Percentiles rank a stretch among this genome's conserved stretches.
These are phyloP conservation scores for Sebastes wilsoni DNA, from an alignment of 2,797 vertebrate species.

Conservation along the genomic window DNA sequence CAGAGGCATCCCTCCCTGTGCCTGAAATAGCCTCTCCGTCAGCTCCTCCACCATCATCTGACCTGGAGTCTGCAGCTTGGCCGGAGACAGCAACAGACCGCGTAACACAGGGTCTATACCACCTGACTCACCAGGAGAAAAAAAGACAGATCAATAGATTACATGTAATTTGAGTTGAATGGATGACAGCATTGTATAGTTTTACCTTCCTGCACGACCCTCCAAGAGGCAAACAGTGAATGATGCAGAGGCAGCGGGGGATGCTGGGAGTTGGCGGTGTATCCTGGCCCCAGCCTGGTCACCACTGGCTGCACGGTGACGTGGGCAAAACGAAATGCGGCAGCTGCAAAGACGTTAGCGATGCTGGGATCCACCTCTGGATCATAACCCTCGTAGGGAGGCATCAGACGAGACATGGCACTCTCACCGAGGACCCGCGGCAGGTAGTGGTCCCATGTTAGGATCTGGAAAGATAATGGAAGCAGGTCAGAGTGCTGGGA, in stretches of 20 bases:
- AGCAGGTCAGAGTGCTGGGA: not conserved
- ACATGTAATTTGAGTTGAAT: not conserved
- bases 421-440: slow-evolving; percentile 78
- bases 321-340: slow-evolving; percentile 83
- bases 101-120: slow-evolving; percentile 86
- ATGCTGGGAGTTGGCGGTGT: slow-evolving; percentile 69
- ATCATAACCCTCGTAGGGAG: slow-evolving; percentile 73
- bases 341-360: slow-evolving; percentile 79
- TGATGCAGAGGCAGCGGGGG: slow-evolving; percentile 80
- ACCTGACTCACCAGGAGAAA: slow-evolving; percentile 66
- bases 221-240: slow-evolving; percentile 84
- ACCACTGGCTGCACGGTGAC: slow-evolving; percentile 82
- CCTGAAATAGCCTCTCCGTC: slow-evolving; percentile 85
- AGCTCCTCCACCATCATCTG: slow-evolving; percentile 90
- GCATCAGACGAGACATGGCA: slow-evolving; percentile 64
- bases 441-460: slow-evolving; percentile 84
- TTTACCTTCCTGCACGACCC: slow-evolving; percentile 83
- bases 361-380: slow-evolving; percentile 78
- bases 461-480: slow-evolving; percentile 61
- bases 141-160: not conserved
- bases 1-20: slow-evolving; percentile 84
- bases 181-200: not conserved
- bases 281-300: slow-evolving; percentile 76
- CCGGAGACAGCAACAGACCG: slow-evolving; percentile 81
- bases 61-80: slow-evolving; percentile 84